phyloP scores from a whole-genome alignment of 2,797 vertebrate genomes.

The Siniperca undulata region DNA sequence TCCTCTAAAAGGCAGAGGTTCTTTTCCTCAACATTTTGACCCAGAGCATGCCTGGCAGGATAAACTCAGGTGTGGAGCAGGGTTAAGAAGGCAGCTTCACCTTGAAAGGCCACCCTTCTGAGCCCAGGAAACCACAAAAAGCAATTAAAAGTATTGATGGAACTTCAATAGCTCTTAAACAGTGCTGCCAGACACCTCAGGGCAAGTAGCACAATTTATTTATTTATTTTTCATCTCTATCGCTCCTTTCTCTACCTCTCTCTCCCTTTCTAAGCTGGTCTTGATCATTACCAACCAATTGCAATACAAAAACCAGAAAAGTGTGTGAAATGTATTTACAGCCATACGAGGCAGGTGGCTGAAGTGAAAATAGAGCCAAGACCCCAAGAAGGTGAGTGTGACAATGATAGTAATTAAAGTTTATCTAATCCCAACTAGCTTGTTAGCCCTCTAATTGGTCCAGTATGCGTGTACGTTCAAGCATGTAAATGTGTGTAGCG shows the following conservation, averaged over 20 bases:
- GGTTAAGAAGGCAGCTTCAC: slow-evolving; percentile 77
- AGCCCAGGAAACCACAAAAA: slow-evolving; percentile 79
- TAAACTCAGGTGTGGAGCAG: slow-evolving; percentile 62
- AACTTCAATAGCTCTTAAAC: slow-evolving; percentile 85
- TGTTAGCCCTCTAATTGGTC: slow-evolving; percentile 63
- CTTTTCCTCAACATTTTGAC: slow-evolving; percentile 74
- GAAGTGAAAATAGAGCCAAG: slow-evolving; percentile 11
- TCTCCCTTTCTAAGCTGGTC: slow-evolving; percentile 27
- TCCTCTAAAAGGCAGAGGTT: slow-evolving; percentile 54
- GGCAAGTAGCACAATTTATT: slow-evolving; percentile 73
- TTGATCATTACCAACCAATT: slow-evolving; percentile 53
- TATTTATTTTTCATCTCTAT: slow-evolving; percentile 45
- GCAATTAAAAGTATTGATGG: slow-evolving; percentile 86
- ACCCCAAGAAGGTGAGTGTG: slow-evolving; percentile 34
- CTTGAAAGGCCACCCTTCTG: slow-evolving; percentile 77
- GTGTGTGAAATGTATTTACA: slow-evolving; percentile 49
- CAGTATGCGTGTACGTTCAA: slow-evolving; percentile 29
- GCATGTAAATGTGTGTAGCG: slow-evolving; percentile 29
- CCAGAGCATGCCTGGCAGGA: slow-evolving; percentile 67
- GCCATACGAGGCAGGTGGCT: slow-evolving; percentile 28
- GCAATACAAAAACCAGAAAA: slow-evolving; percentile 15
- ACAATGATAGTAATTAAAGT: slow-evolving; percentile 61
- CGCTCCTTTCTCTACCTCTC: slow-evolving; percentile 10
- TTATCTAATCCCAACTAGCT: slow-evolving; percentile 59
- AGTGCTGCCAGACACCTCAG: slow-evolving; percentile 78